Base-by-base conservation (phyloP, 1,140 invertebrate species). In the Ephestia elutella region DNA sequence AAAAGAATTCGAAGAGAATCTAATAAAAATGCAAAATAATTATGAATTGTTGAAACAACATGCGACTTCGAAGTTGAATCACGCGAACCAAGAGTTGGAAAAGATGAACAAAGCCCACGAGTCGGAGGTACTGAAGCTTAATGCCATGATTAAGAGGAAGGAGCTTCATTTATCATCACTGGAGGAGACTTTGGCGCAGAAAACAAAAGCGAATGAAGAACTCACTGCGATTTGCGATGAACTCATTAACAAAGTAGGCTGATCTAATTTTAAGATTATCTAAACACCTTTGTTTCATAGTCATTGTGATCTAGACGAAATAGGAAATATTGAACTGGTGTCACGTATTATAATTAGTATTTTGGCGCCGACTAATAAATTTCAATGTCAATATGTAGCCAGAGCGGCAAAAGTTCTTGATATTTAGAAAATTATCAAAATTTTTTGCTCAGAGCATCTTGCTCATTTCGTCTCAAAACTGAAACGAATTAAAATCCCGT, bases 161-260 rank as follows among this genome's bases (percentile, higher is more conserved):
- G 94, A 96, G 65, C 89, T 96, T 60, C 91, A 92, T 58, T 90
- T 92, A 8, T 91, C 89, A 28, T 92, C 93, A 15, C 80, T 95
- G 35, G 92, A 94, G 72, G 93, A 93, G 69, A 91, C 91, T 30
- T 75, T 95, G 21, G 90, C 92, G 49, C 93, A 94, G 70, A 95
- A 95, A 87, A 90, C 90, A 0, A 92, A 92, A 74, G 94, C 95
- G 75, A 95, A 94, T 80, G 89, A 91, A 61, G 94, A 95, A 76
- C 76, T 95, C 62, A 92, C 94, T 20, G 91, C 92, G 65, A 94
- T 96, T 70, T 95, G 94, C 89, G 94, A 96, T 90, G 94, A 95
- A 77, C 90, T 96, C 2, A 95, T 95, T 66, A 91, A 92, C 65
- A 90, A 90, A 84, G 87, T 90, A 51, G 78, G 80, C 51, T 85